These are phyloP conservation scores for Thereva unica DNA, from an alignment of 2,888 invertebrate species.

Conservation along the genomic window DNA sequence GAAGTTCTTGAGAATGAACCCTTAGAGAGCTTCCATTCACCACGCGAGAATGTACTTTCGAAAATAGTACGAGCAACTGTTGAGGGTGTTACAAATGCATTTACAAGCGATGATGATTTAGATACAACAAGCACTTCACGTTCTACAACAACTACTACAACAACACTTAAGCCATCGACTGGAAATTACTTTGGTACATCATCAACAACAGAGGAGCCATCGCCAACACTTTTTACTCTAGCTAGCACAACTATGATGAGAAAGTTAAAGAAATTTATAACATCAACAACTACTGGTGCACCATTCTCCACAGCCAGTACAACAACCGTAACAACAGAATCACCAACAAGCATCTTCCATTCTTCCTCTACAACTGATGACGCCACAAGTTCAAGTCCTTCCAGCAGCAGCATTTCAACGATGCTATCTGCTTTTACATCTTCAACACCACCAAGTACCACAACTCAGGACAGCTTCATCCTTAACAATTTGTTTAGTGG, in stretches of 20 bases:
- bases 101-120: slow-evolving; percentile 48
- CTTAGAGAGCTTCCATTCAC: slow-evolving; percentile 48
- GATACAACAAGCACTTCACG: slow-evolving; percentile 55
- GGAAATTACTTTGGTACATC: slow-evolving; percentile 49
- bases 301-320: slow-evolving; percentile 49
- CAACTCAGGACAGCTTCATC: slow-evolving; percentile 51
- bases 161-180: slow-evolving; percentile 48
- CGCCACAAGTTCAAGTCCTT: slow-evolving; percentile 41
- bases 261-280: slow-evolving; percentile 58
- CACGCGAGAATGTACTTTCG: slow-evolving; percentile 46
- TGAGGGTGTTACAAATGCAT: slow-evolving; percentile 54
- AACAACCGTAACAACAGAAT: slow-evolving; percentile 48
- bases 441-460: slow-evolving; percentile 45
- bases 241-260: slow-evolving; percentile 58
- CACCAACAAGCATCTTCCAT: slow-evolving; percentile 45
- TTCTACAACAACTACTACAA: slow-evolving; percentile 43
- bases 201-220: slow-evolving; percentile 50
- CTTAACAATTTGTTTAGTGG: slow-evolving; percentile 56
- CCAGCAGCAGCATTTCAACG: slow-evolving; percentile 44
- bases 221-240: slow-evolving; percentile 51
- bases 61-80: slow-evolving; percentile 59
- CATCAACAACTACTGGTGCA: slow-evolving; percentile 47
- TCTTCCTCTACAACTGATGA: slow-evolving; percentile 43
- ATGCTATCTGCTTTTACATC: slow-evolving; percentile 50
- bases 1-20: slow-evolving; percentile 54